Evolutionary conservation across 1,140 invertebrate genomes (phyloP).

Genomic region (Agrypnia vestita): DNA sequence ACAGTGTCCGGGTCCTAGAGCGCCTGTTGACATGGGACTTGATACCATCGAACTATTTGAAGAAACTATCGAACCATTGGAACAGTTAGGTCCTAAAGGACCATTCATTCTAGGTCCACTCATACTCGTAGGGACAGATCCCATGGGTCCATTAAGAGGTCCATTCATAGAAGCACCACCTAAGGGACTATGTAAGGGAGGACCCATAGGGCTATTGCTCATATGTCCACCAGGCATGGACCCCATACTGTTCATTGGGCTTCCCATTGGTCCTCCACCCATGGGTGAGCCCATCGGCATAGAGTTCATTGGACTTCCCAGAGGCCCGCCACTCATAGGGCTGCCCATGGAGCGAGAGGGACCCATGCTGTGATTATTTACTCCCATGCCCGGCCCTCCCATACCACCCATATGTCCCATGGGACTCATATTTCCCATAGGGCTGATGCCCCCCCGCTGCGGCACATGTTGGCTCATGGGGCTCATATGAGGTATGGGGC

Average conservation of each 20-base stretch:
- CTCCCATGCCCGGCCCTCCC: conserved; percentile 70
- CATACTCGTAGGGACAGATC: conserved; percentile 71
- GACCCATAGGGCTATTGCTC: conserved; percentile 79
- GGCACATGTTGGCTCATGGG: conserved; percentile 79
- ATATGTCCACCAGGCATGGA: conserved; percentile 75
- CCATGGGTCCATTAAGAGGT: conserved; percentile 73
- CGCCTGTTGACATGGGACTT: conserved; percentile 70
- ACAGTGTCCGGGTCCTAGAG: conserved; percentile 71
- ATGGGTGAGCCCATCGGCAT: conserved; percentile 82
- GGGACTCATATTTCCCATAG: conserved; percentile 81
- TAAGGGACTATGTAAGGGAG: conserved; percentile 73
- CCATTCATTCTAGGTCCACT: conserved; percentile 72
- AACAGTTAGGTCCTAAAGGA: conserved; percentile 71
- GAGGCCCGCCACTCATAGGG: conserved; percentile 74
- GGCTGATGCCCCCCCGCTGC: conserved; percentile 77
- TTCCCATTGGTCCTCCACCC: conserved; percentile 80
- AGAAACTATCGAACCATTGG: conserved; percentile 70
- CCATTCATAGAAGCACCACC: conserved; percentile 71
- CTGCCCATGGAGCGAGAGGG: conserved; percentile 76
- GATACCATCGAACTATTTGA: conserved; percentile 71
- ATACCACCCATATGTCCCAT: conserved; percentile 73
- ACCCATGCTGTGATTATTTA: conserved; percentile 72
- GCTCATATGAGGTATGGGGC: conserved; percentile 79
- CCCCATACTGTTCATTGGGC: conserved; percentile 78
- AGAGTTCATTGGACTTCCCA: conserved; percentile 80